Percentiles rank a stretch among this genome's conserved stretches.
Conservation (phyloP, 1,140 invertebrate species). For the Penaeus vannamei region DNA sequence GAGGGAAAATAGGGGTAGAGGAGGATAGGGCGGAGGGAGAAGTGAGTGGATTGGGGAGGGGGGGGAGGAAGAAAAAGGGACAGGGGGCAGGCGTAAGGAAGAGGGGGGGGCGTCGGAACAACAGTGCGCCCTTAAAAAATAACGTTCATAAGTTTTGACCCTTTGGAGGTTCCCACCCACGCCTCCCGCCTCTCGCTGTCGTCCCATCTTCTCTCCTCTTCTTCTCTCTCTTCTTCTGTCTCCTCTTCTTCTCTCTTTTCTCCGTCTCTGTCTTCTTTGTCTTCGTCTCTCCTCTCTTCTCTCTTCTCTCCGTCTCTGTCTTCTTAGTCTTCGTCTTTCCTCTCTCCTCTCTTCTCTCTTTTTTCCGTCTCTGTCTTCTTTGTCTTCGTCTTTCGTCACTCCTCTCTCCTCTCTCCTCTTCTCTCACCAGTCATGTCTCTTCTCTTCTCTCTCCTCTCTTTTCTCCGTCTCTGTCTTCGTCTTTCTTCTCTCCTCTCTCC, state of each 20-base stretch:
- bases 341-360: neutral
- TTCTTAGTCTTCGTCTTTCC: neutral
- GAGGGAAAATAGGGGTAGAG: too few species aligned
- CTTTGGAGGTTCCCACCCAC: constrained; percentile 55
- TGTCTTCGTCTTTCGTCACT: neutral
- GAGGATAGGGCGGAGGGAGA: too few species aligned
- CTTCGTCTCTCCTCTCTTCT: neutral
- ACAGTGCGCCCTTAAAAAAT: neutral
- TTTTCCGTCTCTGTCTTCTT: too few species aligned
- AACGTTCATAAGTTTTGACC: constrained; percentile 40
- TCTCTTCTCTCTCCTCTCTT: neutral
- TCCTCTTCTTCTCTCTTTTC: neutral
- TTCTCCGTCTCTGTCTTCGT: neutral
- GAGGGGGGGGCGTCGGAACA: neutral
- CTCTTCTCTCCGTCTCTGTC: neutral
- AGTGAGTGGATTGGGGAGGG: too few species aligned
- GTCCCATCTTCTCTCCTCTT: neutral
- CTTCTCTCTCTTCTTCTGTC: neutral
- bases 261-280: neutral
- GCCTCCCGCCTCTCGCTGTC: constrained; percentile 42
- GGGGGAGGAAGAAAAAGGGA: too few species aligned
- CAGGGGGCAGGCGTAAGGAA: too few species aligned
- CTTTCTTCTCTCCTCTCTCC: neutral
- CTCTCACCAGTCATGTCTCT: neutral
- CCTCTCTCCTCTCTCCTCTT: neutral